Evolutionary conservation across 1,140 invertebrate genomes (phyloP).

Genomic region (Campodea augens): DNA sequence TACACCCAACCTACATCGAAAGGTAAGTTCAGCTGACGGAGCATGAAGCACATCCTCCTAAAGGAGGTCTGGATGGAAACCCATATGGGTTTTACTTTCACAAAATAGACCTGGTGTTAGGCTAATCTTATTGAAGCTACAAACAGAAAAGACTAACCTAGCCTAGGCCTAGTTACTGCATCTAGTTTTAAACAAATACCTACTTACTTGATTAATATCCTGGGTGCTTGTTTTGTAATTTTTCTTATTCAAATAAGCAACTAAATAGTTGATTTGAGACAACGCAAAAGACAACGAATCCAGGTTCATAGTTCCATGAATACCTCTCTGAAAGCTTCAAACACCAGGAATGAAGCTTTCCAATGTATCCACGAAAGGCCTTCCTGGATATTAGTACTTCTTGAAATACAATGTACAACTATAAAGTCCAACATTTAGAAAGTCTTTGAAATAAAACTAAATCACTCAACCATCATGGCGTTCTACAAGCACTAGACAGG

Average conservation of each 20-base stretch:
- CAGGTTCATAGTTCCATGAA: slow-evolving; percentile 97
- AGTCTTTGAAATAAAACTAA: too few species aligned
- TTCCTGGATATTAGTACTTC: too few species aligned
- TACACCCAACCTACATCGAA: neutral
- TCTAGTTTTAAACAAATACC: neutral
- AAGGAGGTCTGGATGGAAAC: neutral
- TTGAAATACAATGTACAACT: too few species aligned
- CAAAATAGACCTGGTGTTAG: neutral
- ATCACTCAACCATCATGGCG: too few species aligned
- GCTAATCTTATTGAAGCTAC: too few species aligned
- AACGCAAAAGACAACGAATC: slow-evolving; percentile 92
- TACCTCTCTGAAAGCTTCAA: slow-evolving; percentile 58
- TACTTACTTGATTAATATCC: slow-evolving; percentile 53
- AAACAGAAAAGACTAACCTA: too few species aligned
- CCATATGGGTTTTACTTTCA: neutral
- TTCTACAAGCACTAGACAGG: too few species aligned
- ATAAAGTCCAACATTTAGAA: too few species aligned
- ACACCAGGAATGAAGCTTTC: slow-evolving; percentile 66
- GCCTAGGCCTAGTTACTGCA: neutral
- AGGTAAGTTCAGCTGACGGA: neutral
- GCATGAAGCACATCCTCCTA: neutral
- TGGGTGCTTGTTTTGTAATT: slow-evolving; percentile 73
- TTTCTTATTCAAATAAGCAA: slow-evolving; percentile 87
- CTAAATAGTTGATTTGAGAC: slow-evolving; percentile 92
- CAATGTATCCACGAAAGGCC: too few species aligned